Percentiles rank a stretch among this genome's conserved stretches.
These are phyloP conservation scores for Koerneria pararmatus DNA, from an alignment of 2,888 invertebrate genomes.

Conservation along the genomic window DNA sequence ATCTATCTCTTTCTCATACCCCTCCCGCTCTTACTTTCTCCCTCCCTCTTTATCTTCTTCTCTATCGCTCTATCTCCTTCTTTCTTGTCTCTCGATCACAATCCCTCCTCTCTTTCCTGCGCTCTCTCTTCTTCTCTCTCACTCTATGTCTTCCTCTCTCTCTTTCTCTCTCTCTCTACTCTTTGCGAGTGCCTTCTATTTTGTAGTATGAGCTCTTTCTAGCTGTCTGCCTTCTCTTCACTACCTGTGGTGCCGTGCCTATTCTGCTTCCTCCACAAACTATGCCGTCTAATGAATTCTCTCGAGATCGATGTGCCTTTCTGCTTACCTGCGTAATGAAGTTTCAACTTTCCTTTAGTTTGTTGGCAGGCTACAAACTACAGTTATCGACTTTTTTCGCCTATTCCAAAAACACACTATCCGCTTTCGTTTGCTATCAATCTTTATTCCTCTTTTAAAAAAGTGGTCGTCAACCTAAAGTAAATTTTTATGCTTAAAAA, in stretches of 20 bases:
- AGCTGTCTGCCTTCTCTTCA: background rate
- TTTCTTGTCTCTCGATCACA: background rate
- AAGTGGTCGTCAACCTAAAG: too few species aligned
- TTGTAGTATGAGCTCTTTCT: background rate
- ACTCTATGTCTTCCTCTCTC: background rate
- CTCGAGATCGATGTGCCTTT: too few species aligned
- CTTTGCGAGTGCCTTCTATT: background rate
- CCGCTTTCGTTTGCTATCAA: too few species aligned
- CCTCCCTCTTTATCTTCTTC: background rate
- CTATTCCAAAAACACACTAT: too few species aligned
- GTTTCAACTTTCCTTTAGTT: too few species aligned
- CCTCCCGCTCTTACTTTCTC: conserved; percentile 4
- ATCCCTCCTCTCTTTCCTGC: background rate
- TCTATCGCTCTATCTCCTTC: background rate
- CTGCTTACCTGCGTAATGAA: too few species aligned
- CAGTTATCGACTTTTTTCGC: too few species aligned
- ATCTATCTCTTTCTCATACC: background rate
- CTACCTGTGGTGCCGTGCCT: background rate
- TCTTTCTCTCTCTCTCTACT: background rate
- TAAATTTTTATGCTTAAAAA: too few species aligned
- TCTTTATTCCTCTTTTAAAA: too few species aligned
- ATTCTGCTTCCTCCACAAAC: too few species aligned
- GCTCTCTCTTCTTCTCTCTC: background rate
- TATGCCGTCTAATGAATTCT: too few species aligned
- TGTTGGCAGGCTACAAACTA: too few species aligned